Base-by-base conservation (phyloP, 2,888 invertebrate species). In the Alentia gelatinosa region DNA sequence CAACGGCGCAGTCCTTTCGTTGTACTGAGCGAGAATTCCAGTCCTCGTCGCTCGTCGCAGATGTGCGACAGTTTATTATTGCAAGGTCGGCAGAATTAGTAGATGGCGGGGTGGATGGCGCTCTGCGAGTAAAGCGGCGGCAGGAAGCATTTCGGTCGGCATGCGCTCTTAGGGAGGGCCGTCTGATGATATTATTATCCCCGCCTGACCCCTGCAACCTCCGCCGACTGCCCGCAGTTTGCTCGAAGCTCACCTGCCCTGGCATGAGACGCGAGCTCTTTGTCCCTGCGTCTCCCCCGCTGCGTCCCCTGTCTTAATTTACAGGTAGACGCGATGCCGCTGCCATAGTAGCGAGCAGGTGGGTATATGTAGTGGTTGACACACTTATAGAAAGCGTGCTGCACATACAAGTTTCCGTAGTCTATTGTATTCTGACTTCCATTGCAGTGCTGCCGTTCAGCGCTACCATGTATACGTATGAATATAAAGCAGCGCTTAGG, bases 281-380 rank as follows among this genome's bases (percentile, higher is more conserved):
- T 68, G 68, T 68, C 68, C 68, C 26, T 12, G 30, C 68, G 26
- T 56, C 56, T 68, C 68, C 30, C 33, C 30, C 68, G 5, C 33
- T 26, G 15, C 68, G 33, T 4, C n/a, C n/a, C 68, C 30, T 3
- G 68, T 30, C 68, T 68, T 68, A 68, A 68, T 68, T 68, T 30
- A 68, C 68, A 68, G 68, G 68, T 68, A 68, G 68, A 68, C n/a
- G n/a, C n/a, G 68, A 68, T 30, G 68, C 33, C 30, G 68, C 30
- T 68, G 68, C 33, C 68, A 68, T 68, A 68, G 68, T n/a, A 68
- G 30, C 68, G 30, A 68, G 33, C 68, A 68, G 68, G 68, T 68
- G 30, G 68, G 30, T 68, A 68, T 26, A 68, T 30, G 56, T 12
- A n/a, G 56, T 19, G 23, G 12, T n/a, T 12, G 56, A 56, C 56